phyloP scores from a whole-genome alignment of 1,140 invertebrate genomes.

The Argopecten irradians region DNA sequence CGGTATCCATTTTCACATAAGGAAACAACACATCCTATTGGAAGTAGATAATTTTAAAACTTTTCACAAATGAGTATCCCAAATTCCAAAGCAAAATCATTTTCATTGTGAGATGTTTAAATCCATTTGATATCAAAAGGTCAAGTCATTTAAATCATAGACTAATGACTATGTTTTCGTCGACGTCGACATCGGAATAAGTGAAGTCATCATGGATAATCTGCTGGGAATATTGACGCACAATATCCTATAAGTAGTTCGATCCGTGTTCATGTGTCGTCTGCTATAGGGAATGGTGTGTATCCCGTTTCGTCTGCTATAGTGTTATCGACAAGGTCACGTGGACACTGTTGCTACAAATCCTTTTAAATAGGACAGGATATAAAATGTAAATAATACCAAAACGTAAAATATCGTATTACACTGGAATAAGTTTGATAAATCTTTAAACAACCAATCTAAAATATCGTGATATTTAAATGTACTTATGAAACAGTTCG shows the following conservation, averaged over 20 bases:
- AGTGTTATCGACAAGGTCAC: neutral
- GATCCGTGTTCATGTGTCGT: neutral
- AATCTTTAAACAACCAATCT: constrained; percentile 3
- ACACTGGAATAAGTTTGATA: neutral
- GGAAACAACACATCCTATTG: neutral
- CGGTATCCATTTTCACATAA: neutral
- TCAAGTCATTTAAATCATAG: neutral
- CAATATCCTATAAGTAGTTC: neutral
- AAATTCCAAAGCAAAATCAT: neutral
- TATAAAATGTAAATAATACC: constrained; percentile 13
- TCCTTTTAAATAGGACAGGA: neutral
- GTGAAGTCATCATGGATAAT: neutral
- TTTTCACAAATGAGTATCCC: neutral
- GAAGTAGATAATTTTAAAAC: neutral
- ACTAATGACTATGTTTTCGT: neutral
- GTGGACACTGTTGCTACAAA: neutral
- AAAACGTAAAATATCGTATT: neutral
- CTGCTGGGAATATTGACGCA: neutral
- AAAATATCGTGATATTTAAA: neutral
- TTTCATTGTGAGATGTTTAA: neutral
- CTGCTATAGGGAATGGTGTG: neutral
- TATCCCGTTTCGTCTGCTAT: neutral
- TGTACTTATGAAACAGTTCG: neutral
- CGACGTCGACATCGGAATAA: neutral
- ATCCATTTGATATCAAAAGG: neutral